Conservation (phyloP, 2,888 invertebrate species). For the Eurytoma adleriae region DNA sequence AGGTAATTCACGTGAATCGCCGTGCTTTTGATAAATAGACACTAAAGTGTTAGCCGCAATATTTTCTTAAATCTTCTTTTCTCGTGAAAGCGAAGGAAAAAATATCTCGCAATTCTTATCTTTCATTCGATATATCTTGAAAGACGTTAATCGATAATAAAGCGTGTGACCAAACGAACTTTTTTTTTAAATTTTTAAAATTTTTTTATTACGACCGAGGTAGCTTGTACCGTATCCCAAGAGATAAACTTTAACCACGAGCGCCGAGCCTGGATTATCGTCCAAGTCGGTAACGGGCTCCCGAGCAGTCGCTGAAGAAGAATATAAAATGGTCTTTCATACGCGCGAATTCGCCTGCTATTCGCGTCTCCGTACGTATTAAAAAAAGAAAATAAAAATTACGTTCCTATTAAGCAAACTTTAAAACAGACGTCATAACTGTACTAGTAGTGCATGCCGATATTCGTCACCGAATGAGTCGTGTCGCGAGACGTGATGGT, state of each 20-base stretch:
- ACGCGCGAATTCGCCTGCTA: slow-evolving; percentile 1
- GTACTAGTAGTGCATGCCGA: neutral
- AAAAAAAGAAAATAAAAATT: slow-evolving; percentile 5
- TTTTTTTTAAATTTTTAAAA: too few species aligned
- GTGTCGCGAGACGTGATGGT: neutral
- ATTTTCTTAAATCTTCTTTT: slow-evolving; percentile 4
- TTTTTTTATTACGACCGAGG: too few species aligned
- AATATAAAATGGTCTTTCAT: neutral
- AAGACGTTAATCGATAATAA: too few species aligned
- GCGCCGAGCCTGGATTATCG: too few species aligned
- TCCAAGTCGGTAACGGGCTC: too few species aligned
- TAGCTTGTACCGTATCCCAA: too few species aligned
- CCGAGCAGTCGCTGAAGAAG: too few species aligned
- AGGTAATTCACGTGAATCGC: slow-evolving; percentile 17
- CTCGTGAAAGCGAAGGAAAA: too few species aligned
- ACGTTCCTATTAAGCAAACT: slow-evolving; percentile 22
- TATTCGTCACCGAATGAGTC: neutral
- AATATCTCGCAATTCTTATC: too few species aligned
- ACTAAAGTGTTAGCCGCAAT: slow-evolving; percentile 27
- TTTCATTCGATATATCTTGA: too few species aligned
- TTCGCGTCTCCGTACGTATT: neutral
- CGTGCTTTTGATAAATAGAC: slow-evolving; percentile 32
- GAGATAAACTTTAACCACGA: too few species aligned
- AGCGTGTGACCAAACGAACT: too few species aligned
- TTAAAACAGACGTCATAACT: neutral